Conservation (phyloP, 1,140 invertebrate species). For the Dendroctonus ponderosae region DNA sequence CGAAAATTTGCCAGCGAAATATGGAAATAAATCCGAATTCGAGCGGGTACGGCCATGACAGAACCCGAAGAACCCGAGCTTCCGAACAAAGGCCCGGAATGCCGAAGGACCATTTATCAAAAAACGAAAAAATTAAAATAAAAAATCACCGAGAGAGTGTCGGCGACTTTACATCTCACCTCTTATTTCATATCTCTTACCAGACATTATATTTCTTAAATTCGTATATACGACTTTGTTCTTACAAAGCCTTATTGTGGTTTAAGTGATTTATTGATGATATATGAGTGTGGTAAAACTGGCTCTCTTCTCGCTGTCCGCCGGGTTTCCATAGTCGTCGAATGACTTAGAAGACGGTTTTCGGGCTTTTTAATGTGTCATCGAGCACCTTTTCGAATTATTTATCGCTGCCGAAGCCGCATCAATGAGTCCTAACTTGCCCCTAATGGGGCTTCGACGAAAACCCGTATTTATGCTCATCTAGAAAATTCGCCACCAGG, state of each 20-base stretch:
- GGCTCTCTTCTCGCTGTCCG: background rate
- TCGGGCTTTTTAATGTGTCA: background rate
- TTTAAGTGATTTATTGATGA: constrained; percentile 25
- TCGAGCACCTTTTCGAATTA: no score
- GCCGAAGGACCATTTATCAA: constrained; percentile 25
- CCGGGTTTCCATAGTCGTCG: no score
- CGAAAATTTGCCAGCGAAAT: no score
- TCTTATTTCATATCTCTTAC: constrained; percentile 15
- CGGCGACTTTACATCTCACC: constrained; percentile 16
- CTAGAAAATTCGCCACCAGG: background rate
- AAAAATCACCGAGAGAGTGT: constrained; percentile 15
- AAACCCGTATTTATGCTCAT: no score
- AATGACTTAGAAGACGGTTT: background rate
- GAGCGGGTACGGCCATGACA: background rate
- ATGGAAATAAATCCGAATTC: no score
- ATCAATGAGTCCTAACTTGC: no score
- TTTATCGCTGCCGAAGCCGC: no score
- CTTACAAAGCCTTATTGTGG: constrained; percentile 24
- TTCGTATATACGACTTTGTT: constrained; percentile 29
- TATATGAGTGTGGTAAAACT: constrained; percentile 16
- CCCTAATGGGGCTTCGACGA: no score
- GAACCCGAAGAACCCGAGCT: background rate
- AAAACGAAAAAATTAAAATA: background rate
- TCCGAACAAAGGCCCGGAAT: constrained; percentile 26
- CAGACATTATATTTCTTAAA: constrained; percentile 26